Evolutionary conservation across 2,797 vertebrate species (phyloP).

Genomic region (Hippopotamyrus pictus): DNA sequence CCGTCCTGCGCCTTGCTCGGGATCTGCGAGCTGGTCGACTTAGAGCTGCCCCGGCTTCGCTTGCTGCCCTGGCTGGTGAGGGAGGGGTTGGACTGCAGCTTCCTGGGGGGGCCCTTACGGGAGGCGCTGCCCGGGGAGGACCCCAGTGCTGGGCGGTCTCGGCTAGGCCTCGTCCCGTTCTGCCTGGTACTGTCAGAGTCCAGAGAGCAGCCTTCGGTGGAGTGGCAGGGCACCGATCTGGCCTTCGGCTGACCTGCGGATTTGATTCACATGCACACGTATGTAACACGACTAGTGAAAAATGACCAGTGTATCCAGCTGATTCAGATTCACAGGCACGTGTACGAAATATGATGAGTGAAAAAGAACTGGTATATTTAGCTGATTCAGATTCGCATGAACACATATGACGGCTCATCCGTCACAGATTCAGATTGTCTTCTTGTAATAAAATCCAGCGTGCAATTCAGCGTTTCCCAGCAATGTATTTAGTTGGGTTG

Average conservation of each 20-base stretch:
- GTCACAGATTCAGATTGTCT: not conserved
- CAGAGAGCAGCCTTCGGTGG: conserved; percentile 52
- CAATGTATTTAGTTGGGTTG: not conserved
- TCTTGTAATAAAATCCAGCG: not conserved
- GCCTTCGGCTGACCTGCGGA: conserved; percentile 78
- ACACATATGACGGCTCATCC: not conserved
- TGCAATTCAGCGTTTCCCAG: not conserved
- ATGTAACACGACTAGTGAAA: not conserved
- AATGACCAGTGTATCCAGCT: not conserved
- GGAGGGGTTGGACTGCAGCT: conserved; percentile 79
- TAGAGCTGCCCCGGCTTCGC: conserved; percentile 85
- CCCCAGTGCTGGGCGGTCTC: conserved; percentile 57
- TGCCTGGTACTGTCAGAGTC: conserved; percentile 59
- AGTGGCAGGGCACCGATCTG: conserved; percentile 49
- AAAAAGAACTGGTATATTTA: not conserved
- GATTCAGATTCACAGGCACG: not conserved
- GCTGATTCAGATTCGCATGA: not conserved
- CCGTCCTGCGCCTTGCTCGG: conserved; percentile 84
- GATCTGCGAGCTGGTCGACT: conserved; percentile 81
- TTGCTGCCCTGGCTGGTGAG: conserved; percentile 87
- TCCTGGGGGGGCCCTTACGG: conserved; percentile 66
- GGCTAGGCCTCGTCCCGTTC: conserved; percentile 52
- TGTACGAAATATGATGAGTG: not conserved
- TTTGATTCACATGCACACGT: not conserved
- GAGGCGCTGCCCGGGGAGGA: conserved; percentile 55